Percentiles rank a stretch among this genome's conserved stretches.
Conservation (phyloP, 2,113 vertebrate species). For the Neopipo cinnamomea region DNA sequence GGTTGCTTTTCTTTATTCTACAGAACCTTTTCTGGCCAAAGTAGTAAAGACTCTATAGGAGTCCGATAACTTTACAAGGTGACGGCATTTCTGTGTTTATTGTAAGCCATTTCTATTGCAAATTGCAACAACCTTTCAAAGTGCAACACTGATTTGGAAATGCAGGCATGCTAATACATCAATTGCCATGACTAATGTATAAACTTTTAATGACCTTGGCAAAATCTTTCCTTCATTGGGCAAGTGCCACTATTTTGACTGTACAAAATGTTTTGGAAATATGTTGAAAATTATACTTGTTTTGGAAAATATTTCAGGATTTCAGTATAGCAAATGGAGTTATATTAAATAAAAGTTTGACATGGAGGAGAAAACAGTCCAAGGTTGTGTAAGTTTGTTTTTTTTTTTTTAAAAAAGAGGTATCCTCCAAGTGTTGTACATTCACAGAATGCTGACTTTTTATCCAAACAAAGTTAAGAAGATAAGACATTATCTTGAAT, state of each 20-base stretch:
- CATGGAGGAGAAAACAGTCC: not conserved
- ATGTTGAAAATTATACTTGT: slow-evolving; percentile 48
- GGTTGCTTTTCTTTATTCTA: slow-evolving; percentile 41
- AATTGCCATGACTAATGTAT: slow-evolving; percentile 15
- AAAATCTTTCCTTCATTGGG: slow-evolving; percentile 31
- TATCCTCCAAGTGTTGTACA: slow-evolving; percentile 17
- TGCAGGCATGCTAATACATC: slow-evolving; percentile 31
- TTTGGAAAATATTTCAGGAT: slow-evolving; percentile 61
- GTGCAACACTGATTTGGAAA: slow-evolving; percentile 42
- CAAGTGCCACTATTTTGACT: slow-evolving; percentile 68
- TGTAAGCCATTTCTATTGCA: slow-evolving; percentile 43
- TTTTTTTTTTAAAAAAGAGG: not conserved
- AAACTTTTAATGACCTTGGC: slow-evolving; percentile 44
- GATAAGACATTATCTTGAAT: not conserved
- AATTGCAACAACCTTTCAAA: slow-evolving; percentile 54
- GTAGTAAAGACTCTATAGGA: slow-evolving; percentile 15
- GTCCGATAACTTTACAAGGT: slow-evolving; percentile 27
- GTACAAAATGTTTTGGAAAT: slow-evolving; percentile 66
- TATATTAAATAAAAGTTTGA: slow-evolving; percentile 24
- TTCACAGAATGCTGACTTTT: slow-evolving; percentile 29
- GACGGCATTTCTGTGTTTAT: slow-evolving; percentile 41
- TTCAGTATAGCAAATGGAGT: slow-evolving; percentile 42
- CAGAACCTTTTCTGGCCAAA: slow-evolving; percentile 26
- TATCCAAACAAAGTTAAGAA: not conserved
- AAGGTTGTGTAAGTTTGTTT: not conserved